Evolutionary conservation across 2,888 invertebrate genomes (phyloP).

Genomic region (Lapara coniferarum): DNA sequence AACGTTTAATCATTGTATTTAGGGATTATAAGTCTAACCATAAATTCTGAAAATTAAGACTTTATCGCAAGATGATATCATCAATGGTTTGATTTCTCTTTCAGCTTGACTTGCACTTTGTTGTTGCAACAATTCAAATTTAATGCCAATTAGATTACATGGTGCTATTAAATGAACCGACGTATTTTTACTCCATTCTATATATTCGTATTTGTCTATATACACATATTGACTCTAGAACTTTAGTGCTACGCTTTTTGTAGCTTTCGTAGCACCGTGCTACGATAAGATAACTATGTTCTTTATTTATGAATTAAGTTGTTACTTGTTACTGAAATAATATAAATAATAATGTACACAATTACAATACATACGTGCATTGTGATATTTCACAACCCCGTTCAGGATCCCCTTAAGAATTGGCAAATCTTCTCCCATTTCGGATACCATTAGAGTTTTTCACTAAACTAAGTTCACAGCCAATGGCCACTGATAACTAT

Average conservation of each 20-base stretch:
- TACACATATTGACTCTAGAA: neutral
- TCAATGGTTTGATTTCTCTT: too few relatives aligned
- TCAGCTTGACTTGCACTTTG: too few relatives aligned
- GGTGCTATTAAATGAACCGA: neutral
- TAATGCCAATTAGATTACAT: too few relatives aligned
- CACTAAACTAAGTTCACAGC: conserved; percentile 81
- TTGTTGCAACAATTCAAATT: too few relatives aligned
- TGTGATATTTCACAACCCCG: conserved; percentile 95
- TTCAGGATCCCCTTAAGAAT: conserved; percentile 95
- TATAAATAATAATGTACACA: conserved; percentile 19
- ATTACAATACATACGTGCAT: conserved; percentile 92
- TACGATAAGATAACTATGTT: conserved; percentile 9
- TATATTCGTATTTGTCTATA: neutral
- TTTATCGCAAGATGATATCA: too few relatives aligned
- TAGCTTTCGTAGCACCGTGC: conserved; percentile 25
- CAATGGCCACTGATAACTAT: conserved; percentile 75
- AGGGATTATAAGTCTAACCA: too few relatives aligned
- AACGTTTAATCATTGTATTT: too few relatives aligned
- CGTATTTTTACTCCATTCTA: neutral
- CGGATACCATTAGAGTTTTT: conserved; percentile 78
- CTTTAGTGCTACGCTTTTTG: conserved; percentile 19
- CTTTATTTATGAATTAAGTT: neutral
- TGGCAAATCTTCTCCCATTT: conserved; percentile 95
- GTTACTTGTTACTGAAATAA: neutral
- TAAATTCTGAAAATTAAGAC: too few relatives aligned